Base-by-base conservation (phyloP, 37 sponge, comb jelly and placozoan species). In the Hexactinellida sp. region DNA sequence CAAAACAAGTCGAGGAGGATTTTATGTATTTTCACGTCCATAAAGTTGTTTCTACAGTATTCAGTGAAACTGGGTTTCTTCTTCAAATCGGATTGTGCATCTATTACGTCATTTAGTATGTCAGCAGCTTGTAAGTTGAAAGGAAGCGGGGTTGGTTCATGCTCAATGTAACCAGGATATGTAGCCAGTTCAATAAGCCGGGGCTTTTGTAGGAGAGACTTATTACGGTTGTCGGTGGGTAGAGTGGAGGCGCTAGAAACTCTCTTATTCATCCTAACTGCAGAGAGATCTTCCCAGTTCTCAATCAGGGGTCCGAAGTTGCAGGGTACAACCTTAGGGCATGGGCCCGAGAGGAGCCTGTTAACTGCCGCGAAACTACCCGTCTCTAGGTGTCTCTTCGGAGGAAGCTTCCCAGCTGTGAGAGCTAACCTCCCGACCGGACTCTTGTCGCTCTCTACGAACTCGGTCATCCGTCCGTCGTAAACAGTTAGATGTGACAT, bases 131-230 rank as follows among this genome's bases (percentile, higher is more conserved):
- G 84, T 38, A 94, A n/a, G 23, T 55, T 83, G 35, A 89, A 91
- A n/a, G 96, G 96, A 1, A 96, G 90, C 0, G 92, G 93, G 0
- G 96, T 94, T 16, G 89, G 84, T 1, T 35, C 36, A 36, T 87
- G 38, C 1, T 82, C 41, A 21, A 0, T 55, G 84, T 85, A 92
- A 25, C 96, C 96, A 36, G 96, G 96, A 38, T 83, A 96, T 0
- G 39, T 55, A 21, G 94, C 94, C 32, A 90, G 86, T 95, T 96
- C 76, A 38, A 85, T 38, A 51, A 25, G 37, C 3, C 76, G 76
- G 32, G 76, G 76, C 34, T 63, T 63, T 25, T 63, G 76, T 63
- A 63, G 30, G 3, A n/a, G 5, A 25, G 30, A 10, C 10, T 13
- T 5, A 63, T 10, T 63, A 3, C 30, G 28, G 34, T 3, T 28